A percentile compares a stretch with the other conserved stretches of the same genome.
phyloP scores from a whole-genome alignment of 2,113 vertebrate species.

The Donacobius atricapilla region DNA sequence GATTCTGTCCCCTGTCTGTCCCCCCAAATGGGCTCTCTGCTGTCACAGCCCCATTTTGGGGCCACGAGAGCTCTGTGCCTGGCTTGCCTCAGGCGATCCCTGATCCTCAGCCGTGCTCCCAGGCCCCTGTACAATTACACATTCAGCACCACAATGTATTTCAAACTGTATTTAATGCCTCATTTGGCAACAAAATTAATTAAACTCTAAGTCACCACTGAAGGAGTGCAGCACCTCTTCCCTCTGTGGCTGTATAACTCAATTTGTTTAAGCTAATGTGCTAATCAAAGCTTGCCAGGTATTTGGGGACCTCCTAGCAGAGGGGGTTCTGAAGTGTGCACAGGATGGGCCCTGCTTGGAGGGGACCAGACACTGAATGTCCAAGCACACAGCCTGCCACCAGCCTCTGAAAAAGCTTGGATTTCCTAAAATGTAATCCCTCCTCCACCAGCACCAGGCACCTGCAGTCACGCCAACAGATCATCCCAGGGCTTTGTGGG shows the following conservation, averaged over 20 bases:
- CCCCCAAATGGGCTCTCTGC: fast-evolving
- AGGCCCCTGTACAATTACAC: background rate
- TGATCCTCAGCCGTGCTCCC: background rate
- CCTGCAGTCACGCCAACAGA: background rate
- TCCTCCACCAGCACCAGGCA: background rate
- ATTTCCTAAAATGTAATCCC: background rate
- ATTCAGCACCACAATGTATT: background rate
- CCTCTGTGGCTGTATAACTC: background rate
- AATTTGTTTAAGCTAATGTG: background rate
- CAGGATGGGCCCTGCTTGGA: background rate
- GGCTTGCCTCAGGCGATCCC: background rate
- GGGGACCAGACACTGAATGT: background rate
- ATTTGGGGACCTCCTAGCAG: background rate
- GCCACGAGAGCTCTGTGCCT: background rate
- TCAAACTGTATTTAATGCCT: slow-evolving; percentile 57
- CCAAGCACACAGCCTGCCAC: background rate
- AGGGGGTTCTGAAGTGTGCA: background rate
- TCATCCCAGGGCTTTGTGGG: fast-evolving
- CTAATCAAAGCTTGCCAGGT: background rate
- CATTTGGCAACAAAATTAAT: slow-evolving; percentile 65
- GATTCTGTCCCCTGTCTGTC: fast-evolving
- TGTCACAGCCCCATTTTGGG: fast-evolving
- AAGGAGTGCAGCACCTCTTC: background rate
- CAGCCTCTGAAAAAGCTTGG: background rate
- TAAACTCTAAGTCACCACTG: slow-evolving; percentile 44